Conservation (phyloP, 2,797 vertebrate species). For the Pangasius larnaudii region DNA sequence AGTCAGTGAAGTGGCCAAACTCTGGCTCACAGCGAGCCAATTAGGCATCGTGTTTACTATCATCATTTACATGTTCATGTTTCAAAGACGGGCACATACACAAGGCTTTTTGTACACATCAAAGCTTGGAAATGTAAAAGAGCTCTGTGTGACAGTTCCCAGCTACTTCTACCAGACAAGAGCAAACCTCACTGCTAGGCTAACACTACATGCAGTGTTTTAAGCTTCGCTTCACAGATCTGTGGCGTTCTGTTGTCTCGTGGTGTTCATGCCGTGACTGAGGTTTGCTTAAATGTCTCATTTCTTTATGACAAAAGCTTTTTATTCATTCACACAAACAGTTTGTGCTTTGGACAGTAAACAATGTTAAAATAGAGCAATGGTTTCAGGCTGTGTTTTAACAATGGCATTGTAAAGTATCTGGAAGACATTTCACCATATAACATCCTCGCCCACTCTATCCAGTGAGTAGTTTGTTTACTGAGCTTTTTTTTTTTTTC, state of each 20-base stretch:
- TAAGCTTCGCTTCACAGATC: slow-evolving; percentile 62
- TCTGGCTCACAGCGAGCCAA: slow-evolving; percentile 16
- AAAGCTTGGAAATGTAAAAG: slow-evolving; percentile 60
- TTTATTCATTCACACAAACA: slow-evolving; percentile 65
- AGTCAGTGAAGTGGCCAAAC: slow-evolving; percentile 29
- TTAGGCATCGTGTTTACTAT: slow-evolving; percentile 13
- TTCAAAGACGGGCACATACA: slow-evolving; percentile 17
- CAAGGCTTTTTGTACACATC: slow-evolving; percentile 40
- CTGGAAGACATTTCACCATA: slow-evolving; percentile 18
- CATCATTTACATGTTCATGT: slow-evolving; percentile 26
- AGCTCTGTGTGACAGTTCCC: slow-evolving; percentile 57
- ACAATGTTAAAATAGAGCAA: slow-evolving; percentile 37
- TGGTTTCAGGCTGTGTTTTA: slow-evolving; percentile 36
- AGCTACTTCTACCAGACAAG: slow-evolving; percentile 63
- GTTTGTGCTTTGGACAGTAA: slow-evolving; percentile 69
- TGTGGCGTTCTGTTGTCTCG: slow-evolving; percentile 62
- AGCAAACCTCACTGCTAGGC: slow-evolving; percentile 66
- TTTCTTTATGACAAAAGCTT: slow-evolving; percentile 66
- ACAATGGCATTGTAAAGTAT: slow-evolving; percentile 20
- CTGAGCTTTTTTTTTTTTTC: not conserved
- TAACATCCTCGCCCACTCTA: not conserved
- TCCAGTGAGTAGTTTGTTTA: not conserved
- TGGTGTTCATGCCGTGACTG: slow-evolving; percentile 68
- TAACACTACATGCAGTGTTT: slow-evolving; percentile 66
- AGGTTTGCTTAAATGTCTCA: slow-evolving; percentile 66